Conservation (phyloP, 2,888 invertebrate species). For the Yponomeuta plumbellus region DNA sequence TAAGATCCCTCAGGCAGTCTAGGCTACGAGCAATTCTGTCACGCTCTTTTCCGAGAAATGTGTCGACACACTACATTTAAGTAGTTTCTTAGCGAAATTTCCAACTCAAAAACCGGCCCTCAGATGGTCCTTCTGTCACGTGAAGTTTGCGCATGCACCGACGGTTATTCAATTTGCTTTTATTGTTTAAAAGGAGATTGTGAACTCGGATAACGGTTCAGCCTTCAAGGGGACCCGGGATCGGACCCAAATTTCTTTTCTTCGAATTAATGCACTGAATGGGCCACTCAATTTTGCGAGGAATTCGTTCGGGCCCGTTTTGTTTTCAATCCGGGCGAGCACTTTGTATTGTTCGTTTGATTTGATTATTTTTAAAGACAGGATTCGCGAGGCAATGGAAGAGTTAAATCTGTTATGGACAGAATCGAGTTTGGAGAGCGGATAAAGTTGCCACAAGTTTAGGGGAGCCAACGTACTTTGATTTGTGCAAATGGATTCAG, state of each 20-base stretch:
- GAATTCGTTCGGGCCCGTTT: constrained; percentile 32
- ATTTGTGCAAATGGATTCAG: too few species aligned
- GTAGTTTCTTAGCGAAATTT: too few species aligned
- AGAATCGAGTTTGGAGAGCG: neutral
- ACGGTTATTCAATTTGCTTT: constrained; percentile 51
- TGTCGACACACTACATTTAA: too few species aligned
- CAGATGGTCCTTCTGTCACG: neutral
- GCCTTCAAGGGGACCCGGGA: constrained; percentile 31
- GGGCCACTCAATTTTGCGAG: constrained; percentile 36
- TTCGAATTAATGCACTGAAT: constrained; percentile 45
- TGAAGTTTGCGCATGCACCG: constrained; percentile 19
- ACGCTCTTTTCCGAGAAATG: too few species aligned
- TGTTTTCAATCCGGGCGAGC: constrained; percentile 26
- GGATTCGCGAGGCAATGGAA: neutral
- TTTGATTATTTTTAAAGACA: constrained; percentile 19
- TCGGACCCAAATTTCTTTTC: constrained; percentile 34
- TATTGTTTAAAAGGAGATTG: constrained; percentile 51
- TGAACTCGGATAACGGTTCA: constrained; percentile 38
- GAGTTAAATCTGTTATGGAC: neutral
- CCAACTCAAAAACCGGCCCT: neutral
- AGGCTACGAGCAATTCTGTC: too few species aligned
- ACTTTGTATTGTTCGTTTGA: constrained; percentile 26
- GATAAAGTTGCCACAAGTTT: neutral
- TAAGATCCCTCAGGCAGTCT: too few species aligned
- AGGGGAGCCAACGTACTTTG: too few species aligned